Percentiles rank a stretch among this genome's conserved stretches.
Evolutionary conservation across 2,113 vertebrate species (phyloP).

Genomic region (Pristiophorus japonicus): DNA sequence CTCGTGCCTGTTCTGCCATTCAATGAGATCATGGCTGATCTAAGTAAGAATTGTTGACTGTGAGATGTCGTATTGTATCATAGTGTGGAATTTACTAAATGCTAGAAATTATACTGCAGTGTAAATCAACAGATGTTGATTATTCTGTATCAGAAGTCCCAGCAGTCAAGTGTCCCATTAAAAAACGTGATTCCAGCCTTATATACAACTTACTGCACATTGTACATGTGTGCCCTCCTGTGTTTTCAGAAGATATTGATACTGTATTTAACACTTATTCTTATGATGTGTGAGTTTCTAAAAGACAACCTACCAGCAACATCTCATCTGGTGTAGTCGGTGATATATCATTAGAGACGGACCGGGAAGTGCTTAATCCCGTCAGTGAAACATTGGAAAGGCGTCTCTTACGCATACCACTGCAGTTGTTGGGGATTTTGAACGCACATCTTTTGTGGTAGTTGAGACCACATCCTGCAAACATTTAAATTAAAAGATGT

Average conservation of each 20-base stretch:
- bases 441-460: conserved; percentile 97
- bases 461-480: conserved; percentile 86
- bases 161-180: neutral
- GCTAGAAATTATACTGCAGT: neutral
- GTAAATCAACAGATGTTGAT: conserved; percentile 14
- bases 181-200: neutral
- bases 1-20: too few species aligned
- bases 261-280: neutral
- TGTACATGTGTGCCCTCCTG: neutral
- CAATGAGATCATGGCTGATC: too few species aligned
- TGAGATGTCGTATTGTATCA: neutral
- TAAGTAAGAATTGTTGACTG: neutral
- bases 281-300: neutral
- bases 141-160: neutral
- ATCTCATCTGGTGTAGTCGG: conserved; percentile 67
- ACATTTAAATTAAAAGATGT: conserved; percentile 32
- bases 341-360: conserved; percentile 72
- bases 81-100: neutral
- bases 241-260: neutral
- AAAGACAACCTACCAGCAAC: conserved; percentile 68
- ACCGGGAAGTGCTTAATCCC: conserved; percentile 65
- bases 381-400: conserved; percentile 87
- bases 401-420: conserved; percentile 77
- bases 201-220: neutral
- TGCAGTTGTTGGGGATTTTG: conserved; percentile 98